Evolutionary conservation across 2,113 vertebrate genomes (phyloP).

Genomic region (Anthoscopus minutus): DNA sequence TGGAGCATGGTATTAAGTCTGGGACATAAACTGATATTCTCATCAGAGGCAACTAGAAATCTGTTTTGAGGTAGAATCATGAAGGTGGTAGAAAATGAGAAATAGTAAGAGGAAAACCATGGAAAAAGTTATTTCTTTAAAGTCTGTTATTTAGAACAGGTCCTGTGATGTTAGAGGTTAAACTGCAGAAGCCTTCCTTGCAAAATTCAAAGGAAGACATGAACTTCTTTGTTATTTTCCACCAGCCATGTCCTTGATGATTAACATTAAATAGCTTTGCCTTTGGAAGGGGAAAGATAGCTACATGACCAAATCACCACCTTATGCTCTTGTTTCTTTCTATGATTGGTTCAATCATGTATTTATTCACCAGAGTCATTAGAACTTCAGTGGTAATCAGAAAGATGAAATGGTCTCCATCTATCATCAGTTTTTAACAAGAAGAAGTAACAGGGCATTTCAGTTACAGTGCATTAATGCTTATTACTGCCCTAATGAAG

Average conservation of each 20-base stretch:
- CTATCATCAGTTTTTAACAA: conserved; percentile 60
- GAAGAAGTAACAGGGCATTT: conserved; percentile 63
- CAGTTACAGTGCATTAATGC: conserved; percentile 67
- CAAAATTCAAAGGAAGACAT: not conserved
- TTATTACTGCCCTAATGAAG: conserved; percentile 67
- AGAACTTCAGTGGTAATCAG: conserved; percentile 47
- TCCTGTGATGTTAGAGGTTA: not conserved
- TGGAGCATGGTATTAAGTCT: not conserved
- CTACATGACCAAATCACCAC: not conserved
- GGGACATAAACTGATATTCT: not conserved
- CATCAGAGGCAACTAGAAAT: not conserved
- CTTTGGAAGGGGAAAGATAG: not conserved
- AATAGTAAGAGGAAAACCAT: not conserved
- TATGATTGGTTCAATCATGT: not conserved
- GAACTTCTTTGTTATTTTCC: not conserved
- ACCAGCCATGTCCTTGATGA: not conserved
- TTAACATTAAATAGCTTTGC: not conserved
- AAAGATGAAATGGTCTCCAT: conserved; percentile 56
- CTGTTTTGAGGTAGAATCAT: not conserved
- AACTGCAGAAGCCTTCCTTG: not conserved
- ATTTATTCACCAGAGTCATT: conserved; percentile 52
- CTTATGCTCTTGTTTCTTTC: conserved; percentile 20
- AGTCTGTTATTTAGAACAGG: not conserved
- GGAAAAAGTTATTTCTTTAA: not conserved
- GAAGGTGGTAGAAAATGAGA: not conserved